Percentiles rank a stretch among this genome's conserved stretches.
phyloP scores from a whole-genome alignment of 2,888 invertebrate genomes.

The Toxonevra muliebris region DNA sequence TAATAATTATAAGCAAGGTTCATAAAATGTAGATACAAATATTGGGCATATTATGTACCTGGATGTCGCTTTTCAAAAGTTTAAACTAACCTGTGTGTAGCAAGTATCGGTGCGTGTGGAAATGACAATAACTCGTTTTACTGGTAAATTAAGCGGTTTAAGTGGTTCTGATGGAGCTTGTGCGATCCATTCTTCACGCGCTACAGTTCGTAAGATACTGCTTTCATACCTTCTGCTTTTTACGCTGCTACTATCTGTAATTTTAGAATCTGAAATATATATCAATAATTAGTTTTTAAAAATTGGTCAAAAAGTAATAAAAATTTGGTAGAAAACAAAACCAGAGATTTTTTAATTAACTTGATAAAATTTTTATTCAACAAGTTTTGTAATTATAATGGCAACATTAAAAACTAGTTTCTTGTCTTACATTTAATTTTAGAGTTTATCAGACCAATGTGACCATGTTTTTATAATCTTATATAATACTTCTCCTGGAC shows the following conservation, averaged over 20 bases:
- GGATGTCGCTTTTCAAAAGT: too few species aligned
- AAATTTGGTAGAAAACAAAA: too few species aligned
- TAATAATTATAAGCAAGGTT: conserved; percentile 1
- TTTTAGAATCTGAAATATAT: too few species aligned
- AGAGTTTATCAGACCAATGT: conserved; percentile 64
- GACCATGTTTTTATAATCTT: conserved; percentile 74
- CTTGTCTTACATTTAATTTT: not conserved
- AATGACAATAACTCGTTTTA: conserved; percentile 49
- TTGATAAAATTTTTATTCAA: too few species aligned
- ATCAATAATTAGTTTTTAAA: too few species aligned
- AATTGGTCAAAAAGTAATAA: too few species aligned
- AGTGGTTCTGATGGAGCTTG: conserved; percentile 50
- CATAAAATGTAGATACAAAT: too few species aligned
- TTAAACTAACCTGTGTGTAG: conserved; percentile 46
- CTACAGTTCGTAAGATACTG: conserved; percentile 49
- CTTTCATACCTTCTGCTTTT: conserved; percentile 21
- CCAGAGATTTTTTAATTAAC: too few species aligned
- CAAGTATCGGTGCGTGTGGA: conserved; percentile 54
- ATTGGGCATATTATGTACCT: too few species aligned
- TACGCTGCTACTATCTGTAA: too few species aligned
- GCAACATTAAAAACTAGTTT: not conserved
- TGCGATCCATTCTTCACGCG: conserved; percentile 54
- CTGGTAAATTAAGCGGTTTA: conserved; percentile 45
- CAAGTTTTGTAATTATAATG: too few species aligned
- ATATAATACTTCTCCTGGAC: conserved; percentile 74